Evolutionary conservation across 2,113 vertebrate genomes (phyloP), one percentile per base, ranked within the genome.

Genomic region (Carassius carassius): DNA sequence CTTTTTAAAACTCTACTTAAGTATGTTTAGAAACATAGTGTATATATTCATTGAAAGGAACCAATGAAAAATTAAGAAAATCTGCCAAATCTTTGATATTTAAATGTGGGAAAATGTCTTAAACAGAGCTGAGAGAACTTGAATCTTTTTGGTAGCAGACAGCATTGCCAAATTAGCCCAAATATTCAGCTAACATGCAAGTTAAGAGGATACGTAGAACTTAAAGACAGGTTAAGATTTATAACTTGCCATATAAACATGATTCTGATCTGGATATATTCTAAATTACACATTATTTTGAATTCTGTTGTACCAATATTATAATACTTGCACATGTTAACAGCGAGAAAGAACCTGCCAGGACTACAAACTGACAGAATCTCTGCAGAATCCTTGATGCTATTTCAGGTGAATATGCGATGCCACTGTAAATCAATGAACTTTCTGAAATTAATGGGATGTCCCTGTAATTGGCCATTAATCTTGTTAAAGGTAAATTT

Each of bases 391-490:
- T 70, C 25, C 86, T 29, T 65, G 58, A 70, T 47, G 54, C 25
- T 32, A 77, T 76, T 76, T 19, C 74, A 76, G 74, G 49, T 76
- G 37, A 74, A 73, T 80, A 41, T 11, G 72, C 49, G 21, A 41
- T 82, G 62, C 37, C 60, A 82, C 47, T 60, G 74, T 70, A 82
- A 63, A 79, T 82, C 63, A 79, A 67, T 23, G 74, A 60, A 72
- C 75, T 78, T 73, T 85, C 83, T 78, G 49, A 81, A 87, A 82
- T 87, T 63, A 87, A 85, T 69, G 49, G 29, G 83, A 82, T 58
- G 54, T 65, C 51, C 74, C 73, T 37, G 81, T 85, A 72, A 76
- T 85, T 82, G 51, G 73, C 75, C 83, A 87, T 87, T 82, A 87
- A 76, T 84, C 81, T 69, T 21, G 74, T 86, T 58, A 82, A 85